phyloP scores from a whole-genome alignment of 30 jellyfish, hydroid and myxozoan genomes.

The Pelagia noctiluca region DNA sequence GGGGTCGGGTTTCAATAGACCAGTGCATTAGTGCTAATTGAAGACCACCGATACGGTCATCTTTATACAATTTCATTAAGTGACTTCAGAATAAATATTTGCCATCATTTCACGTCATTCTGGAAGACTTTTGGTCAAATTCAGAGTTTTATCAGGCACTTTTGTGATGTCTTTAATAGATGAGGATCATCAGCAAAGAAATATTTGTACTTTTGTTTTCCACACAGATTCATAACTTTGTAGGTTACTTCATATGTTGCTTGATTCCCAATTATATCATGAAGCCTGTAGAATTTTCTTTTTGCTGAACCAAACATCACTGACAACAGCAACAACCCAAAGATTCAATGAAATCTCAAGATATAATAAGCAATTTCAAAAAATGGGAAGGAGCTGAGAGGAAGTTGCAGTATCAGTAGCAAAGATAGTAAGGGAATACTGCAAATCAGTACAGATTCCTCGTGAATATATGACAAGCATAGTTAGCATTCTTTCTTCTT shows the following conservation, averaged over 20 bases:
- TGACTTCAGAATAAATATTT: no score
- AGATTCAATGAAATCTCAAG: constrained; percentile 35
- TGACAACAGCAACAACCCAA: constrained; percentile 27
- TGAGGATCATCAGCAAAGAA: no score
- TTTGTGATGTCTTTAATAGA: no score
- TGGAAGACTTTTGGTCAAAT: no score
- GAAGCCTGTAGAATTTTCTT: constrained; percentile 24
- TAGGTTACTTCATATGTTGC: neutral
- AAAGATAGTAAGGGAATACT: constrained; percentile 21
- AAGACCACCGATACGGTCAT: no score
- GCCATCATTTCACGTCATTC: no score
- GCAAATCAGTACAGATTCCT: constrained; percentile 15
- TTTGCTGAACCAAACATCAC: constrained; percentile 58
- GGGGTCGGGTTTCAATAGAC: no score
- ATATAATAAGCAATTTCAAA: constrained; percentile 1
- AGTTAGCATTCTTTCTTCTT: no score
- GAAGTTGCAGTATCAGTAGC: constrained; percentile 29
- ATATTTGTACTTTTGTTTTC: neutral
- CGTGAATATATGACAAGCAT: constrained; percentile 14
- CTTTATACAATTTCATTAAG: no score
- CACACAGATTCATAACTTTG: constrained; percentile 5
- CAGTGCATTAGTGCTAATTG: no score
- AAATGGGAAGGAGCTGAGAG: constrained; percentile 19
- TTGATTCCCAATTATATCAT: neutral
- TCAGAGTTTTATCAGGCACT: no score